Base-by-base conservation (phyloP, 2,113 vertebrate genomes). In the Myotis lucifugus region DNA sequence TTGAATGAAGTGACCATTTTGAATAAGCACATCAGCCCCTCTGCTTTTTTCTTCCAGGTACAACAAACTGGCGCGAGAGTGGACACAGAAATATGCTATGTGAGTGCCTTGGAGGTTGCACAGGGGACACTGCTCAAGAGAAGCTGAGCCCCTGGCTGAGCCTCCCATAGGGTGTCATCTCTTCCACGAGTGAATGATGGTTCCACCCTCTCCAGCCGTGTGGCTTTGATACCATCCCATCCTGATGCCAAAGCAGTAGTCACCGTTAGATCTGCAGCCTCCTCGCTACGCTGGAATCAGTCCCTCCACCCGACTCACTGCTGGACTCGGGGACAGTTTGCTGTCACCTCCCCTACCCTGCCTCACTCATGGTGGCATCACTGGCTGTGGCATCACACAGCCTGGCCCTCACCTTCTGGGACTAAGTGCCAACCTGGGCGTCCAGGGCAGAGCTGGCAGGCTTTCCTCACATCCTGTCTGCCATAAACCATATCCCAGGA, bases 61-160 rank as follows among this genome's bases (percentile, higher is more conserved):
- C 92, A 96, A 93, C 93, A 95, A 94, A 90, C 87, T 93, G 76
- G 95, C 93, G 27, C 96, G 93, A 96, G 93, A 96, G 46, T 96
- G 93, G 94, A 96, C 96, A 56, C 87, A 94, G 87, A 96, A 95
- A 94, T 95, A 96, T 52, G 96, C 97, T 61, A 89, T 95, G 89
- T 97, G 83, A 93, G 85, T 70, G 89, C 85, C 78, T 85, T 7
- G 0, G 72, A 88, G 61, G 29, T 59, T 67, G 77, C 37, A 8
- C 2, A 5, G 64, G 64, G 32, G 64, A 67, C 32, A 17, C 64
- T 67, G 64, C 32, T 67, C 32, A 67, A 67, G 32, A 67, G 64
- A n/a, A 67, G 64, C 64, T 48, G 87, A 74, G 54, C 78, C 72
- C 9, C 37, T 10, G 42, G n/a, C 50, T 59, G 46, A 82, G 88